These are phyloP conservation scores for Gyps fulvus DNA, from an alignment of 2,113 vertebrate species.

Conservation along the genomic window DNA sequence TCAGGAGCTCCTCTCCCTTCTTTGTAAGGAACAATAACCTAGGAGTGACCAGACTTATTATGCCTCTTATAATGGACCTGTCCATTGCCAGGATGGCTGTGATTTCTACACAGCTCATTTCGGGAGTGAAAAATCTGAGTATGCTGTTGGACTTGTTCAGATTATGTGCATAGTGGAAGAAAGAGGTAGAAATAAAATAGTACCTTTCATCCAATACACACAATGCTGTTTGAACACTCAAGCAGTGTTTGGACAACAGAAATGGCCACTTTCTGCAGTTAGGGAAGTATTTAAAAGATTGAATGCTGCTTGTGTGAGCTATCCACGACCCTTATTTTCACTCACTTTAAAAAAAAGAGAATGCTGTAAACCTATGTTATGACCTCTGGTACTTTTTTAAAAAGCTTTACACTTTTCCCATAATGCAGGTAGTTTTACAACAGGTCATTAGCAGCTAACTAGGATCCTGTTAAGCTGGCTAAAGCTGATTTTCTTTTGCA, in stretches of 20 bases:
- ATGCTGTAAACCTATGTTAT: not conserved
- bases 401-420: not conserved
- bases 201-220: not conserved
- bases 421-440: not conserved
- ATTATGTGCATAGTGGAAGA: not conserved
- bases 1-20: not conserved
- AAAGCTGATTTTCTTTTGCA: not conserved
- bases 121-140: not conserved
- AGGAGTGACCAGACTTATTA: accelerated
- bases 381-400: not conserved
- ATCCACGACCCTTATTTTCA: not conserved
- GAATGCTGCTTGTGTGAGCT: not conserved
- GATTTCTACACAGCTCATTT: not conserved
- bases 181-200: not conserved
- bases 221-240: not conserved
- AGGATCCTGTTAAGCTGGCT: not conserved
- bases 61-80: not conserved
- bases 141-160: not conserved
- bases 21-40: not conserved
- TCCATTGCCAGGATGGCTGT: not conserved
- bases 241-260: not conserved
- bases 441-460: not conserved
- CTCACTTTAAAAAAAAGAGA: not conserved
- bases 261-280: not conserved
- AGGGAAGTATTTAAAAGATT: not conserved